phyloP scores from a whole-genome alignment of 2,888 invertebrate species.

The Steinernema scapterisci region DNA sequence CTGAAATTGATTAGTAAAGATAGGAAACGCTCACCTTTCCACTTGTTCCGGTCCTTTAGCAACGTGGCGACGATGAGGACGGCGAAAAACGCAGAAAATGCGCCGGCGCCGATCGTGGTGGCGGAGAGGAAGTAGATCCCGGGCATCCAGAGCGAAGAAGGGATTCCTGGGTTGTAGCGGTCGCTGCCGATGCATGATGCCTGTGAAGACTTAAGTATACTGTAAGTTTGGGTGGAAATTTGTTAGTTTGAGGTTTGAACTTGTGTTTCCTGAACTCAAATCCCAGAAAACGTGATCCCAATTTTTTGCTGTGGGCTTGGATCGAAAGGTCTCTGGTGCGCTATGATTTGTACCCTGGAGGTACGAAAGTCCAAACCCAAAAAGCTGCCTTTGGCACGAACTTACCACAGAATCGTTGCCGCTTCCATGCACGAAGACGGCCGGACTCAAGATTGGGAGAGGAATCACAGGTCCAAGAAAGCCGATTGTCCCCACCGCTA shows the following conservation, averaged over 20 bases:
- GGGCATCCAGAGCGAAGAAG: not conserved
- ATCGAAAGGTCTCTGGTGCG: too few species aligned
- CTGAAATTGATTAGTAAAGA: not conserved
- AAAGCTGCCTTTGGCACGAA: not conserved
- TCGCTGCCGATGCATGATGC: not conserved
- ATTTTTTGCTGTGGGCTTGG: too few species aligned
- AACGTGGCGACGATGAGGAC: not conserved
- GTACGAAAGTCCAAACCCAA: too few species aligned
- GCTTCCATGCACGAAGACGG: not conserved
- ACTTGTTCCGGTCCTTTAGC: not conserved
- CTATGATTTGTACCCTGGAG: too few species aligned
- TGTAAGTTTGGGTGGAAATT: too few species aligned
- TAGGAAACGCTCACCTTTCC: not conserved
- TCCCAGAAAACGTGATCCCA: too few species aligned
- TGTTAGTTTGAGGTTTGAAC: too few species aligned
- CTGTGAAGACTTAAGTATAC: not conserved
- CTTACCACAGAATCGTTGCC: not conserved
- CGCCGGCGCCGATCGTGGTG: conserved; percentile 20
- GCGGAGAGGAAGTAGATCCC: conserved; percentile 28
- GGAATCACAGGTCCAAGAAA: not conserved
- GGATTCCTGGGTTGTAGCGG: not conserved
- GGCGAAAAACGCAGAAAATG: conserved; percentile 1
- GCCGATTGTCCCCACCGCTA: not conserved
- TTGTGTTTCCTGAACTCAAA: too few species aligned
- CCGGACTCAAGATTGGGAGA: not conserved